These are phyloP conservation scores for Epinephelus awoara DNA, from an alignment of 2,797 vertebrate species.

Conservation along the genomic window DNA sequence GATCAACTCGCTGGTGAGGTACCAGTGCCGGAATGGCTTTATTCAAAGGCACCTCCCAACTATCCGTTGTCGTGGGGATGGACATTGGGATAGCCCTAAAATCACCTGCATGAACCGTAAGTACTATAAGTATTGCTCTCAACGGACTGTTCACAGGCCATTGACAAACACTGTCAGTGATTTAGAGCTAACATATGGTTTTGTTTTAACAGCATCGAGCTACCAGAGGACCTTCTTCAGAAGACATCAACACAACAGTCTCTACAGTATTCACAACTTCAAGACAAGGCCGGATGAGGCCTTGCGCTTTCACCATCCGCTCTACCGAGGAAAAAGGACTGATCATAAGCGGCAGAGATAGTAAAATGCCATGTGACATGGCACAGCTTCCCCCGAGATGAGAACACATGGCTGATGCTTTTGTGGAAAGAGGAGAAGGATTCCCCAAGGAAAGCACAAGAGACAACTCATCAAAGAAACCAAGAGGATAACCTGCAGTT, in stretches of 20 bases:
- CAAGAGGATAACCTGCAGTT: constrained; percentile 59
- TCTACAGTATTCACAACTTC: constrained; percentile 85
- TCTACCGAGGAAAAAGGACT: constrained; percentile 85
- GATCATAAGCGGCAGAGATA: constrained; percentile 86
- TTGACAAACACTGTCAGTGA: not conserved
- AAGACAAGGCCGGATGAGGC: constrained; percentile 87
- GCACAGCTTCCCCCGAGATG: constrained; percentile 81
- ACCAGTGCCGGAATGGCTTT: constrained; percentile 94
- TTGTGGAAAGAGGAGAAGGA: constrained; percentile 66
- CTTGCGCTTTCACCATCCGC: constrained; percentile 86
- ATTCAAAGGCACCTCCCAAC: constrained; percentile 96
- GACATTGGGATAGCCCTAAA: constrained; percentile 95
- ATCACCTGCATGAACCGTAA: constrained; percentile 96
- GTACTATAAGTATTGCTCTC: constrained; percentile 70
- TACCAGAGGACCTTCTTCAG: constrained; percentile 93
- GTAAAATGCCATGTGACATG: constrained; percentile 80
- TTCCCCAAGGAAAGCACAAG: constrained; percentile 75
- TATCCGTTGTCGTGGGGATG: constrained; percentile 94
- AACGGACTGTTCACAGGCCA: not conserved
- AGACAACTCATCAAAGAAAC: constrained; percentile 63
- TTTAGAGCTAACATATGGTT: constrained; percentile 12
- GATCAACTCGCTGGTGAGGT: constrained; percentile 96
- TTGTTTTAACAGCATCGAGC: constrained; percentile 89
- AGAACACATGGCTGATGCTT: constrained; percentile 48
- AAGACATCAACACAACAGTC: constrained; percentile 91